Evolutionary conservation across 1,140 invertebrate genomes (phyloP), one percentile per base, ranked within the genome.

Genomic region (Drosophila sturtevanti): DNA sequence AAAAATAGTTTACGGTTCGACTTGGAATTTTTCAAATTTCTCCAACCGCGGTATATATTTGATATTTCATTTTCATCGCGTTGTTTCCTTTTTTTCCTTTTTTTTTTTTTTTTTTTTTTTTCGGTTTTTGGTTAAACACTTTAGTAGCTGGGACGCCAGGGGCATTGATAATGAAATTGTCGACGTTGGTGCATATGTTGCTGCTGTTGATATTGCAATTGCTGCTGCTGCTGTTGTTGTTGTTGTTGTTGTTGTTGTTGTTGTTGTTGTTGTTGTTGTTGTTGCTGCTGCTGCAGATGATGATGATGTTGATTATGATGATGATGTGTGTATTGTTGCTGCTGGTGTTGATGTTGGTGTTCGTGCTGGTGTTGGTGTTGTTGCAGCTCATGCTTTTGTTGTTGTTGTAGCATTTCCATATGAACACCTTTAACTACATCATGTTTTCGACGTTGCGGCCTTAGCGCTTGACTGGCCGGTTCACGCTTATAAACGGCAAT

Each of bases 141-240:
- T 74, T 4, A 79, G 35, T 79, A 72, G 31, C 54, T 68, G 67
- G 63, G 60, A 16, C 77, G 65, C 77, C 81, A 84, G 31, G 38
- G 52, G 21, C 58, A 61, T 4, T 54, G 18, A 16, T 41, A 66
- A 10, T 66, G 51, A 18, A 68, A 68, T 14, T 75, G 65, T 18
- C 79, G 74, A n/a, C 63, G 66, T 51, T 62, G 70, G 24, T 65
- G 62, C 37, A 63, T 71, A 51, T 77, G 60, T 18, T 62, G 55
- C 22, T n/a, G 48, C n/a, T 59, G 41, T 10, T n/a, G 48, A 10
- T 59, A 16, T 10, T 31, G 4, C 27, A 31, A 31, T 31, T 31
- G 27, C 6, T 31, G 4, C 5, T 31, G 0, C 7, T 31, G 31
- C 34, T 41, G 70, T 63, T 35, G 70, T 6, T 31, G 27, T 31